Evolutionary conservation across 1,140 invertebrate genomes (phyloP).

Genomic region (Diachasma alloeum): DNA sequence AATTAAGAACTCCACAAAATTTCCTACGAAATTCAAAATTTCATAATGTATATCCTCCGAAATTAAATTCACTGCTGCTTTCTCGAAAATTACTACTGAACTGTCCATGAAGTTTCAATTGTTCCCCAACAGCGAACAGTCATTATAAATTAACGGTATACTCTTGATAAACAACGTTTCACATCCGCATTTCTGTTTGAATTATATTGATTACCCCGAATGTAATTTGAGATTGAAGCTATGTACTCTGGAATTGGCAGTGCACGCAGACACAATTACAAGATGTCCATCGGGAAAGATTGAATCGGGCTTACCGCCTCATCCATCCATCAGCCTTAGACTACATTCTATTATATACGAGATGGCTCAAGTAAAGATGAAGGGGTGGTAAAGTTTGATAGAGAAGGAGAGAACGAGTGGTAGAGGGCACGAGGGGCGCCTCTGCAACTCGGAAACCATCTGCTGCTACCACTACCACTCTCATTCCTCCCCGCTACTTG

Average conservation of each 20-base stretch:
- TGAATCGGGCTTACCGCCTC: constrained; percentile 25
- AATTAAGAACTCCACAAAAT: too few relatives aligned
- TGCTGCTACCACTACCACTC: neutral
- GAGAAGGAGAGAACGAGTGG: neutral
- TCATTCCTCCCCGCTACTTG: neutral
- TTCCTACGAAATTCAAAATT: too few relatives aligned
- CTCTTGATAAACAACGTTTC: too few relatives aligned
- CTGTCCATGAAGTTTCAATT: too few relatives aligned
- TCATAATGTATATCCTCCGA: too few relatives aligned
- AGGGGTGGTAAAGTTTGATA: neutral
- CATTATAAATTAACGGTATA: too few relatives aligned
- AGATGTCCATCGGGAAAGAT: constrained; percentile 28
- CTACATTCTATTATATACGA: constrained; percentile 29
- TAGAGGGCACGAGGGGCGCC: neutral
- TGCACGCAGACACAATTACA: constrained; percentile 19
- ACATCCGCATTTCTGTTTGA: too few relatives aligned
- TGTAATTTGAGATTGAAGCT: neutral
- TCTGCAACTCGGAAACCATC: constrained; percentile 28
- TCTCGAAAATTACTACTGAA: too few relatives aligned
- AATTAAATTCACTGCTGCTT: too few relatives aligned
- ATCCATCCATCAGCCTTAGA: constrained; percentile 29
- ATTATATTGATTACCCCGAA: neutral
- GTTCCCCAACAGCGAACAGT: too few relatives aligned
- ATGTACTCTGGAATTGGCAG: neutral
- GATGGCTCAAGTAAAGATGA: constrained; percentile 23